Evolutionary conservation across 2,888 invertebrate species (phyloP).

Genomic region (Halictus ligatus): DNA sequence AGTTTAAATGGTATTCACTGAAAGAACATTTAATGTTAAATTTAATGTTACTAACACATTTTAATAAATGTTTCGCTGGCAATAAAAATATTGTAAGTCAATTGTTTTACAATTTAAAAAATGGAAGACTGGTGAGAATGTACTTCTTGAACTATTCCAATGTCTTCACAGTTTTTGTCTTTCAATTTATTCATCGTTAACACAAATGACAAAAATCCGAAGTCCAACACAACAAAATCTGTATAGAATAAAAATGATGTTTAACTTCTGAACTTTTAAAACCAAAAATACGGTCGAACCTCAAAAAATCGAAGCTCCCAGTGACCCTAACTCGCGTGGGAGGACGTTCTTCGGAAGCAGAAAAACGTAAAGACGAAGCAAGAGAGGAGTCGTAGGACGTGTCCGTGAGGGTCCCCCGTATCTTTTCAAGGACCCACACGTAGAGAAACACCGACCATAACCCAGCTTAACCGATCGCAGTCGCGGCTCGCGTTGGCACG

Average conservation of each 20-base stretch:
- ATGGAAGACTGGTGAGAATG: background rate
- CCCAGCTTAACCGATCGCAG: slow-evolving; percentile 69
- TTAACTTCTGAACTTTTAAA: too few species aligned
- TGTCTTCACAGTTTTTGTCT: background rate
- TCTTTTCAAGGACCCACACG: slow-evolving; percentile 30
- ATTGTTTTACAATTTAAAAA: too few species aligned
- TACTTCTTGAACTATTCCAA: background rate
- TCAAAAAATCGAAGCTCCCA: background rate
- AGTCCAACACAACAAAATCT: too few species aligned
- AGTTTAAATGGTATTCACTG: background rate
- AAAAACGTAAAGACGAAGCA: slow-evolving; percentile 40
- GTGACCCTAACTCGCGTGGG: background rate
- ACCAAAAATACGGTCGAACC: background rate
- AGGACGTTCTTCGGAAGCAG: background rate
- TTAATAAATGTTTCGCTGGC: background rate
- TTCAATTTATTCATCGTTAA: background rate
- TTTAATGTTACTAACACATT: background rate
- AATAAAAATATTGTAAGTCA: too few species aligned
- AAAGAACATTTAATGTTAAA: background rate
- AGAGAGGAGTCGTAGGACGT: slow-evolving; percentile 26
- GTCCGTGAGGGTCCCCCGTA: slow-evolving; percentile 18
- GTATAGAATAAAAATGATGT: too few species aligned
- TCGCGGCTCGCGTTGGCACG: slow-evolving; percentile 62
- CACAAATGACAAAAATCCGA: too few species aligned
- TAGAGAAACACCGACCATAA: slow-evolving; percentile 51